Percentiles rank a stretch among this genome's conserved stretches.
Evolutionary conservation across 2,888 invertebrate genomes (phyloP).

Genomic region (Branchipolynoe longqiensis): DNA sequence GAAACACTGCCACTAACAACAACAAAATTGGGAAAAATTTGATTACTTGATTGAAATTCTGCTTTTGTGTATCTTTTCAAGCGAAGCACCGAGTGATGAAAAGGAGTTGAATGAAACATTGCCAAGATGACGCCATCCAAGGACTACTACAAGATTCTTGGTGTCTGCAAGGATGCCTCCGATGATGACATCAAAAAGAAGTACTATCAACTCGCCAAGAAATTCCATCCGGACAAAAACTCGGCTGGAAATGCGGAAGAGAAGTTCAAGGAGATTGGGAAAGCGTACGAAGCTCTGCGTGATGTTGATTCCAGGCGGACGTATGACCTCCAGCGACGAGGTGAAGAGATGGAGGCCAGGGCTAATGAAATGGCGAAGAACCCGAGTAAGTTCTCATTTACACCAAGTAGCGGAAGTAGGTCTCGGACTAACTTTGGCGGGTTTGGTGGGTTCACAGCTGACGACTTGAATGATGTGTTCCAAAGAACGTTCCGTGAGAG

Average conservation of each 20-base stretch:
- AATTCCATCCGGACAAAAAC: conserved; percentile 80
- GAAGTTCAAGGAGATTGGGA: conserved; percentile 77
- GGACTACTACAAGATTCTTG: conserved; percentile 44
- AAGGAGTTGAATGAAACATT: background rate
- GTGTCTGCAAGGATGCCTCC: conserved; percentile 49
- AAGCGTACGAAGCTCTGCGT: conserved; percentile 76
- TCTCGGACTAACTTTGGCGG: background rate
- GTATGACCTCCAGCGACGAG: conserved; percentile 45
- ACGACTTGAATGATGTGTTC: conserved; percentile 33
- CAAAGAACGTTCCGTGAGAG: background rate
- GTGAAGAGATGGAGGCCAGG: conserved; percentile 52
- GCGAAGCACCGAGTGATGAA: background rate
- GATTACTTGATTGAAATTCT: too few species aligned
- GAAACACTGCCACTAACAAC: too few species aligned
- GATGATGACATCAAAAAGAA: conserved; percentile 78
- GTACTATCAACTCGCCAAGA: conserved; percentile 74
- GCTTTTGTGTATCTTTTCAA: background rate
- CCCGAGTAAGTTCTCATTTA: background rate
- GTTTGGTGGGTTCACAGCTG: background rate
- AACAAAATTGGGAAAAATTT: too few species aligned
- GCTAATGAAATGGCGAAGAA: background rate
- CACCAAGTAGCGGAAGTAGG: too few species aligned
- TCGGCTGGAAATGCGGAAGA: conserved; percentile 75
- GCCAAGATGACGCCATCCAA: conserved; percentile 54
- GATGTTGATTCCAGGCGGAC: conserved; percentile 34